Evolutionary conservation across 2,888 invertebrate genomes (phyloP).

Genomic region (Thera britannica): DNA sequence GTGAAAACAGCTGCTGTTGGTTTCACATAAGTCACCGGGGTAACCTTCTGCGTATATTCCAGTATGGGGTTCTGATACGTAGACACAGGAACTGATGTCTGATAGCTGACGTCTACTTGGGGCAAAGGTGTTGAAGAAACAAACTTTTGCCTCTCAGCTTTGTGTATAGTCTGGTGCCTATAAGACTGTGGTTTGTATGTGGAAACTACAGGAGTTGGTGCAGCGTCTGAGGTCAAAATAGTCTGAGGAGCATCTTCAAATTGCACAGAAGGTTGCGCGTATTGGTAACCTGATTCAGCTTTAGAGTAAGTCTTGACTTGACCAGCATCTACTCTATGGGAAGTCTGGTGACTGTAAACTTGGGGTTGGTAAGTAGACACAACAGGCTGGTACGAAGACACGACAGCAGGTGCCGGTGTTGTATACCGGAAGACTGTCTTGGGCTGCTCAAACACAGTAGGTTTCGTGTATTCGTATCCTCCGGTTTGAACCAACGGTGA

Average conservation of each 20-base stretch:
- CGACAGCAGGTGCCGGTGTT: constrained; percentile 50
- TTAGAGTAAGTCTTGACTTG: constrained; percentile 59
- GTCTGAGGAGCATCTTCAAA: constrained; percentile 66
- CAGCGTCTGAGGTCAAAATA: constrained; percentile 54
- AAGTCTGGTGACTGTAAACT: constrained; percentile 29
- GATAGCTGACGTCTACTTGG: constrained; percentile 55
- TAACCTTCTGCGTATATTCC: constrained; percentile 60
- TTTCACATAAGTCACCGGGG: constrained; percentile 61
- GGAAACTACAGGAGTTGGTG: constrained; percentile 58
- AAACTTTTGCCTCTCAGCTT: constrained; percentile 59
- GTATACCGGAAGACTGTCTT: constrained; percentile 51
- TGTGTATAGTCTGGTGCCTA: constrained; percentile 71
- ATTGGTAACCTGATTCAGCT: constrained; percentile 59
- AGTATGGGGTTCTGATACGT: constrained; percentile 70
- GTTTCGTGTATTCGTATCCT: constrained; percentile 50
- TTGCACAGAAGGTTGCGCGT: constrained; percentile 53
- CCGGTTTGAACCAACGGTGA: constrained; percentile 50
- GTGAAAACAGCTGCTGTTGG: constrained; percentile 66
- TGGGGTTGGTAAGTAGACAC: constrained; percentile 28
- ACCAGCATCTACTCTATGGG: constrained; percentile 60
- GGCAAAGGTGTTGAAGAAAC: constrained; percentile 62
- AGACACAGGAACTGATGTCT: constrained; percentile 48
- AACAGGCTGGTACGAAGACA: constrained; percentile 23
- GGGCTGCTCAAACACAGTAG: constrained; percentile 52
- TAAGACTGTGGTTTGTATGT: constrained; percentile 67